Percentiles rank a stretch among this genome's conserved stretches.
phyloP scores from a whole-genome alignment of 2,113 vertebrate species.

The Corvus hawaiiensis region DNA sequence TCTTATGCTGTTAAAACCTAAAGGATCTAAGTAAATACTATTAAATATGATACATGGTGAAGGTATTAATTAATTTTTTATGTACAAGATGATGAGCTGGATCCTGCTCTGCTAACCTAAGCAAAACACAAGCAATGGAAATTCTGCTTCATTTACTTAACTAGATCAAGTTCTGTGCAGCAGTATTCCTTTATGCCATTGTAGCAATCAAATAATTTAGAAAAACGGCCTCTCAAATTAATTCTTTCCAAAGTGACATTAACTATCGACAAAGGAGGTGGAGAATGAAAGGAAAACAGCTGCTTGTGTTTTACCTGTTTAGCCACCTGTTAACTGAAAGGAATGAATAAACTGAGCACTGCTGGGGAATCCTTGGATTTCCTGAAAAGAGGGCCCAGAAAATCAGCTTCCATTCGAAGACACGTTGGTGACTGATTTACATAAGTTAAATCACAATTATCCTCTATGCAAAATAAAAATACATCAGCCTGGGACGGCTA shows the following conservation, averaged over 20 bases:
- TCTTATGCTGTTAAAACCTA: not conserved
- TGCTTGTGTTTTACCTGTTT: not conserved
- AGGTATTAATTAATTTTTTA: not conserved
- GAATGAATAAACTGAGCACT: not conserved
- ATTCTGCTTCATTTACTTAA: not conserved
- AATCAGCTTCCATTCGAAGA: not conserved
- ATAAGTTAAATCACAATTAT: not conserved
- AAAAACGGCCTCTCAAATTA: not conserved
- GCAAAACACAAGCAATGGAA: not conserved
- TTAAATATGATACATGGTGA: not conserved
- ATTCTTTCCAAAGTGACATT: not conserved
- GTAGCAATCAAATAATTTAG: not conserved
- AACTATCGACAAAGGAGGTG: not conserved
- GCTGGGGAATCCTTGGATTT: not conserved
- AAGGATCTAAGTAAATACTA: not conserved
- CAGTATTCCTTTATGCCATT: not conserved
- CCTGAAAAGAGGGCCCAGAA: not conserved
- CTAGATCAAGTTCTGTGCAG: not conserved
- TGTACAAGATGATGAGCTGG: not conserved
- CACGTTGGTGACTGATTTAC: not conserved
- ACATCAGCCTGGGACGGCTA: not conserved
- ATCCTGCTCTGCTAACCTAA: not conserved
- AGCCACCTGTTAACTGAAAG: constrained; percentile 21
- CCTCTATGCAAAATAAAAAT: not conserved
- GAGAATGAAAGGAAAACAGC: not conserved